Evolutionary conservation across 1,140 invertebrate genomes (phyloP).

Genomic region (Andrena cerasifolii): DNA sequence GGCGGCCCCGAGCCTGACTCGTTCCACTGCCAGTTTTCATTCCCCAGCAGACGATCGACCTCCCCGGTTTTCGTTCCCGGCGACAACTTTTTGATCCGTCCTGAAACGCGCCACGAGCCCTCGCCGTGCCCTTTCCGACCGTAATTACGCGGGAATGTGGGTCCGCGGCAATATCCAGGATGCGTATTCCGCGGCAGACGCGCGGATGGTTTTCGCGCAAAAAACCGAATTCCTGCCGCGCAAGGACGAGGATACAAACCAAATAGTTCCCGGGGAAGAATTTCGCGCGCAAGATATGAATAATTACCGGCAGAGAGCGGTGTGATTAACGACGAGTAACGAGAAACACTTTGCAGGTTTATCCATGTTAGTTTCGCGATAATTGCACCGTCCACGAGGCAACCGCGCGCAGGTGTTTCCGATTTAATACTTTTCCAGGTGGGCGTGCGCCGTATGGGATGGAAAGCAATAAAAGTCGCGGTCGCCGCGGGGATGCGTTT

Average conservation of each 20-base stretch:
- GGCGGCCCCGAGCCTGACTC: slow-evolving; percentile 4
- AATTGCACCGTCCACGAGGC: slow-evolving; percentile 6
- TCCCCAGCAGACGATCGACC: not conserved
- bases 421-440: no score
- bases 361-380: slow-evolving; percentile 21
- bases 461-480: no score
- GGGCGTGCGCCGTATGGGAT: no score
- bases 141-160: slow-evolving; percentile 48
- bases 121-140: no score
- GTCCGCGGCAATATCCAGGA: not conserved
- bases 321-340: slow-evolving; percentile 23
- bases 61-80: slow-evolving; percentile 17
- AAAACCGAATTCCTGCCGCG: slow-evolving; percentile 21
- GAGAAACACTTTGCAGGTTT: not conserved
- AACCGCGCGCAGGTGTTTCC: no score
- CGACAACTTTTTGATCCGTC: slow-evolving; percentile 37
- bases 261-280: not conserved
- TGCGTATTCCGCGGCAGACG: no score
- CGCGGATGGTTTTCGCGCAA: slow-evolving; percentile 23
- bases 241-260: not conserved
- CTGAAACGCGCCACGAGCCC: slow-evolving; percentile 10
- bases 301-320: not conserved
- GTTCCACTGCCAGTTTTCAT: slow-evolving; percentile 36
- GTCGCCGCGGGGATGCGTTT: no score
- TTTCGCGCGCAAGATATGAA: slow-evolving; percentile 10